A percentile compares a stretch with the other conserved stretches of the same genome.
These are phyloP conservation scores for Labeo rohita DNA, from an alignment of 2,113 vertebrate species.

Conservation along the genomic window DNA sequence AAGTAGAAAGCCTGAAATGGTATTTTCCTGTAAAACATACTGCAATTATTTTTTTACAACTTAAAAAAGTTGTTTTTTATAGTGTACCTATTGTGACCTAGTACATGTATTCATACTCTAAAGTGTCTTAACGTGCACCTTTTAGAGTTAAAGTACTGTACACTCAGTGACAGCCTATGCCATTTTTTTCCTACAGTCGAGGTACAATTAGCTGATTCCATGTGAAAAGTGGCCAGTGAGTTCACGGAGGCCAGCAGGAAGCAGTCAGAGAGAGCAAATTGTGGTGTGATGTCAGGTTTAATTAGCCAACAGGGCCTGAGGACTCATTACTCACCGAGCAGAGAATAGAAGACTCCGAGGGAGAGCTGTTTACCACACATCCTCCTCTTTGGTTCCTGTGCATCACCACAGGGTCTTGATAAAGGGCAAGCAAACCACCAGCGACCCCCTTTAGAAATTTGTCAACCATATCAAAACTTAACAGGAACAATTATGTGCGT, in stretches of 20 bases:
- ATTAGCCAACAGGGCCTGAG: conserved; percentile 68
- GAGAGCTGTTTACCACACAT: conserved; percentile 45
- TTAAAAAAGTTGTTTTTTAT: no score
- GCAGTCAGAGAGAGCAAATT: conserved; percentile 54
- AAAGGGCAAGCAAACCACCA: conserved; percentile 38
- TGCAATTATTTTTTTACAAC: no score
- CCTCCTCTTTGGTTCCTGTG: conserved; percentile 13
- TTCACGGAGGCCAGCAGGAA: conserved; percentile 11
- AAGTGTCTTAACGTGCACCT: background rate
- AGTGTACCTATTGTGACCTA: no score
- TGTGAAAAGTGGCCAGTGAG: background rate
- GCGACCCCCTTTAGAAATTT: conserved; percentile 1
- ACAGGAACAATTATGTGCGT: background rate
- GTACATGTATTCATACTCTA: background rate
- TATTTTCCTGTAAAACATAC: no score
- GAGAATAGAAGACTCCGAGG: conserved; percentile 57
- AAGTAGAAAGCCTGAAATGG: no score
- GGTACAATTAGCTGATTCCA: conserved; percentile 1
- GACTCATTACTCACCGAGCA: conserved; percentile 68
- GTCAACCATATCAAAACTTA: conserved; percentile 22
- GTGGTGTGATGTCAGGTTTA: conserved; percentile 72
- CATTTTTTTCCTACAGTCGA: background rate
- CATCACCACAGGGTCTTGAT: conserved; percentile 30
- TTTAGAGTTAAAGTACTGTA: background rate
- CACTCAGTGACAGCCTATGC: background rate